A percentile compares a stretch with the other conserved stretches of the same genome.
phyloP scores from a whole-genome alignment of 2,113 vertebrate species.

The Monopterus albus region DNA sequence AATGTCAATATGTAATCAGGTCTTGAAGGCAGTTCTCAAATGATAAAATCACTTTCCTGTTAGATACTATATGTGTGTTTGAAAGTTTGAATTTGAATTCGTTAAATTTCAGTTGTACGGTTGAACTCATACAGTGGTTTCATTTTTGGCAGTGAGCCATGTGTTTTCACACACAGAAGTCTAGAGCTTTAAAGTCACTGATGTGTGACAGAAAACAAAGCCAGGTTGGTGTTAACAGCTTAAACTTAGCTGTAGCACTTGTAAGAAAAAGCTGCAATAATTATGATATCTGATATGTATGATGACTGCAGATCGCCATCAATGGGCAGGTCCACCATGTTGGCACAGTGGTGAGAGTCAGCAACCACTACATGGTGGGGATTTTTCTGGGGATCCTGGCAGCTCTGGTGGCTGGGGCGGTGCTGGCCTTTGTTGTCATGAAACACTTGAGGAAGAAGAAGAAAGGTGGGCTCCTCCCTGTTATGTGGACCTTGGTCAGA shows the following conservation, averaged over 20 bases:
- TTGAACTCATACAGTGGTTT: too few relatives aligned
- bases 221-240: not conserved
- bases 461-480: slow-evolving; percentile 73
- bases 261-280: too few relatives aligned
- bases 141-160: not conserved
- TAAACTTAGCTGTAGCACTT: too few relatives aligned
- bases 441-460: slow-evolving; percentile 84
- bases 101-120: too few relatives aligned
- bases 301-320: slow-evolving; percentile 79
- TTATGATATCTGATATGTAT: too few relatives aligned
- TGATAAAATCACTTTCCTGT: too few relatives aligned
- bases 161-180: not conserved
- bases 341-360: slow-evolving; percentile 83
- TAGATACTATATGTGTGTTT: too few relatives aligned
- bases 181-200: not conserved
- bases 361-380: slow-evolving; percentile 83
- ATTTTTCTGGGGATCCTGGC: slow-evolving; percentile 83
- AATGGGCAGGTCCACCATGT: slow-evolving; percentile 83
- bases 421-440: slow-evolving; percentile 81
- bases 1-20: too few relatives aligned
- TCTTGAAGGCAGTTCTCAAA: too few relatives aligned
- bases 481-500: slow-evolving; percentile 50
- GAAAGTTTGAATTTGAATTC: too few relatives aligned
- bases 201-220: not conserved
- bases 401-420: slow-evolving; percentile 79